Evolutionary conservation across 2,888 invertebrate species (phyloP).

Genomic region (Anthrax anthrax): DNA sequence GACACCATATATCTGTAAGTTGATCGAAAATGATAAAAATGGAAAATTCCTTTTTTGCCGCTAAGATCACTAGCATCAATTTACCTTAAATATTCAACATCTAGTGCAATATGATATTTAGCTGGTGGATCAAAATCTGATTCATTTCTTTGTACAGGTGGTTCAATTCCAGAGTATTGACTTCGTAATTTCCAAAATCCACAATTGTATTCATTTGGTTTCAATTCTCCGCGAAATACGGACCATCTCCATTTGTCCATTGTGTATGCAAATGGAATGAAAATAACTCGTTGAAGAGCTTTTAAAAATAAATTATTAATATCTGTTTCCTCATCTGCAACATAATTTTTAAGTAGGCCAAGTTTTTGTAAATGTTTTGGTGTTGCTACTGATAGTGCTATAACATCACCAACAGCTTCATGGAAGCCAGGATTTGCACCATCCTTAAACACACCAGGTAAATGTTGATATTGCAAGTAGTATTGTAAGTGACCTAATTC

Average conservation of each 20-base stretch:
- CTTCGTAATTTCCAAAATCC: conserved; percentile 52
- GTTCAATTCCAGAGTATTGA: conserved; percentile 47
- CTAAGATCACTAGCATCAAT: conserved; percentile 18
- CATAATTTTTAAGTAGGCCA: conserved; percentile 41
- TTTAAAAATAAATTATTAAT: conserved; percentile 48
- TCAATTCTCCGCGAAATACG: conserved; percentile 46
- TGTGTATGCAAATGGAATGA: conserved; percentile 54
- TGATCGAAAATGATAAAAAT: neutral
- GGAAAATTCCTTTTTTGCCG: neutral
- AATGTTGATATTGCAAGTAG: conserved; percentile 46
- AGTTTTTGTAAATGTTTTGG: conserved; percentile 58
- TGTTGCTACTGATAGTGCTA: conserved; percentile 52
- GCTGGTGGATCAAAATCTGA: conserved; percentile 61
- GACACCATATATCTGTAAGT: conserved; percentile 48
- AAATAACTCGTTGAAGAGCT: conserved; percentile 48
- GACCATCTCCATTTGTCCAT: conserved; percentile 56
- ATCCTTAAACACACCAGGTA: conserved; percentile 42
- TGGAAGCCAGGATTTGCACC: conserved; percentile 48
- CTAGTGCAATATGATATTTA: conserved; percentile 58
- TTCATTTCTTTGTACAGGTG: conserved; percentile 46
- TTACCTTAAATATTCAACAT: conserved; percentile 52
- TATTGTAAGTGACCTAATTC: conserved; percentile 58
- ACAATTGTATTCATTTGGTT: conserved; percentile 43
- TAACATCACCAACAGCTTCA: conserved; percentile 59
- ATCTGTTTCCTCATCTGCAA: conserved; percentile 45